Evolutionary conservation across 2,888 invertebrate genomes (phyloP).

Genomic region (Dorcus hopei): DNA sequence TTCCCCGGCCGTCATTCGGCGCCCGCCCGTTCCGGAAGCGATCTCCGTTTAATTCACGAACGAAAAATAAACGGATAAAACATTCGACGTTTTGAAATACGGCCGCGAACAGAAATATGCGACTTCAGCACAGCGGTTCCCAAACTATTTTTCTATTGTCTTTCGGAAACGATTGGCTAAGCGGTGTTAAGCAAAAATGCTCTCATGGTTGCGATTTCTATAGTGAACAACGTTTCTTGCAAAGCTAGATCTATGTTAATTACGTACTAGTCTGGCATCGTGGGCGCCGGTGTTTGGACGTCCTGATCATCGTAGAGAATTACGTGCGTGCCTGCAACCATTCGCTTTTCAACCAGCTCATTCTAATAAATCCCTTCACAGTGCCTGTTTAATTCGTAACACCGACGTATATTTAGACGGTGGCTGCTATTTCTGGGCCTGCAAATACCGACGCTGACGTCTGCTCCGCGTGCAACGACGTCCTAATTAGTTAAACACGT

Average conservation of each 20-base stretch:
- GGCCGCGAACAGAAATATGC: conserved; percentile 41
- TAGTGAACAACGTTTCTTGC: no score
- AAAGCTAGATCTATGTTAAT: no score
- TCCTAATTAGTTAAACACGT: conserved; percentile 12
- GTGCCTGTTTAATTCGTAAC: conserved; percentile 28
- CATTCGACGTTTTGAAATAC: conserved; percentile 39
- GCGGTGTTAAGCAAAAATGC: no score
- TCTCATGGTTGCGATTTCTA: no score
- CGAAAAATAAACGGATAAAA: no score
- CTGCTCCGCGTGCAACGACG: conserved; percentile 6
- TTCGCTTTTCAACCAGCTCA: conserved; percentile 40
- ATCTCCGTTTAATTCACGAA: conserved; percentile 38
- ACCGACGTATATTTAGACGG: conserved; percentile 26
- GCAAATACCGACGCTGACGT: conserved; percentile 8
- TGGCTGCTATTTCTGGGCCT: conserved; percentile 13
- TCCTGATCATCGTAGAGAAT: conserved; percentile 18
- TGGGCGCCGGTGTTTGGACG: no score
- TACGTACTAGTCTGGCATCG: no score
- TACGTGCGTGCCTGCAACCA: conserved; percentile 39
- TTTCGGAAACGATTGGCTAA: no score
- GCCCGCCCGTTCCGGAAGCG: conserved; percentile 31
- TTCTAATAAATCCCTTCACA: conserved; percentile 42
- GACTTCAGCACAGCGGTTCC: conserved; percentile 27
- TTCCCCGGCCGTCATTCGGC: conserved; percentile 35
- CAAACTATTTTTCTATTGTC: conserved; percentile 6